phyloP scores from a whole-genome alignment of 2,888 invertebrate genomes.

The Agrochola circellaris region DNA sequence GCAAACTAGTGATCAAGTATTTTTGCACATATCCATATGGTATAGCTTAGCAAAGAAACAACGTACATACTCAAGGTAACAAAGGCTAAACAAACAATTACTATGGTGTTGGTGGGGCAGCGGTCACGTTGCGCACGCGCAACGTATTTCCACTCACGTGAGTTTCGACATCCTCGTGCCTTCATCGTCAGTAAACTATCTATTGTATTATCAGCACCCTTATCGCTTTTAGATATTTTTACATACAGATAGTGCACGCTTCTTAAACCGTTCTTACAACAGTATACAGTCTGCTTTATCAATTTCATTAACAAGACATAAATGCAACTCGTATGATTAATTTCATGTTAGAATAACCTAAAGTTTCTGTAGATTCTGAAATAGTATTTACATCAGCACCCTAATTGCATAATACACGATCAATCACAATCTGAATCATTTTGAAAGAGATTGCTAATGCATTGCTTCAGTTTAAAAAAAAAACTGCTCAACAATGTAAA shows the following conservation, averaged over 20 bases:
- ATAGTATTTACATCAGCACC: background rate
- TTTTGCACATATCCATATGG: conserved; percentile 45
- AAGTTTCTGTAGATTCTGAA: background rate
- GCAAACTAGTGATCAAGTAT: conserved; percentile 65
- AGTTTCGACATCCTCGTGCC: conserved; percentile 64
- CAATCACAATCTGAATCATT: too few species aligned
- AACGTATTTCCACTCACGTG: conserved; percentile 76
- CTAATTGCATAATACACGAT: too few species aligned
- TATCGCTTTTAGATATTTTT: conserved; percentile 70
- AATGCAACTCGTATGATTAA: conserved; percentile 51
- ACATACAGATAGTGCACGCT: conserved; percentile 71
- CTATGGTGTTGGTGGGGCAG: conserved; percentile 63
- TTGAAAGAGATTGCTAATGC: too few species aligned
- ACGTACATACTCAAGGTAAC: conserved; percentile 69
- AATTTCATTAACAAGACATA: background rate
- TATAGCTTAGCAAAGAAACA: conserved; percentile 51
- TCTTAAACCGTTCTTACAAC: conserved; percentile 39
- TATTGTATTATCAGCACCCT: conserved; percentile 61
- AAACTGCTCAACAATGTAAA: too few species aligned
- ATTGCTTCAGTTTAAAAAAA: too few species aligned
- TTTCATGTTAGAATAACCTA: conserved; percentile 75
- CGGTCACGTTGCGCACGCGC: conserved; percentile 79
- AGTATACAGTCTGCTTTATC: conserved; percentile 30
- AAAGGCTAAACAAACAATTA: conserved; percentile 73
- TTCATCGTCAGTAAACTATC: conserved; percentile 51